Conservation (phyloP, 2,113 vertebrate species). For the Rostratula benghalensis region DNA sequence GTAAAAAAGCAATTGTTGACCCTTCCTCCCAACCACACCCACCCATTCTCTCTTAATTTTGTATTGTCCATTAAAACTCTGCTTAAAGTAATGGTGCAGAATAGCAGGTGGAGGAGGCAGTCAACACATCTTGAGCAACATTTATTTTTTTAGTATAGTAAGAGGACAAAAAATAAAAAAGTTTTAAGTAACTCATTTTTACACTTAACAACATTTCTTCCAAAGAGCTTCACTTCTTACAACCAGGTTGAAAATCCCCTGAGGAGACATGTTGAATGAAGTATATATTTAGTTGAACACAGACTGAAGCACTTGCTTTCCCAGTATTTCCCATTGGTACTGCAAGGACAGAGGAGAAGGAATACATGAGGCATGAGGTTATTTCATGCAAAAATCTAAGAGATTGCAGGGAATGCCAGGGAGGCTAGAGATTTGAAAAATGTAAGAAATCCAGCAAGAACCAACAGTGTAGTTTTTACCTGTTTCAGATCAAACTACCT, state of each 20-base stretch:
- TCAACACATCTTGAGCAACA: not conserved
- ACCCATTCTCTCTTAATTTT: not conserved
- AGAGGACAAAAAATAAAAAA: not conserved
- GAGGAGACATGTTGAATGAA: not conserved
- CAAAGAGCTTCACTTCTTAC: not conserved
- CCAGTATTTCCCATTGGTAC: not conserved
- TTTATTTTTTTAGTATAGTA: not conserved
- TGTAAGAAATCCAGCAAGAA: not conserved
- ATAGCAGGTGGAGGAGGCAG: not conserved
- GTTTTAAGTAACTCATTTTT: not conserved
- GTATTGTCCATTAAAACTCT: not conserved
- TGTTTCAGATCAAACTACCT: not conserved
- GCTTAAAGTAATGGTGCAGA: not conserved
- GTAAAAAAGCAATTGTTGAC: fast-evolving
- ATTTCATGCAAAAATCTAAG: not conserved
- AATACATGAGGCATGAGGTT: not conserved
- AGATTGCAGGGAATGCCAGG: not conserved
- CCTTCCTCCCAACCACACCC: not conserved
- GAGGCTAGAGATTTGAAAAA: not conserved
- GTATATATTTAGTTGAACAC: not conserved
- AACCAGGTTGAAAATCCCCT: not conserved
- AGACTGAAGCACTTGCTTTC: not conserved
- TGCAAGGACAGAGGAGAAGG: not conserved
- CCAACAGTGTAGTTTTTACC: not conserved
- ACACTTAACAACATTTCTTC: not conserved